Evolutionary conservation across 2,797 vertebrate genomes (phyloP).

Genomic region (Amphiprion clarkii): DNA sequence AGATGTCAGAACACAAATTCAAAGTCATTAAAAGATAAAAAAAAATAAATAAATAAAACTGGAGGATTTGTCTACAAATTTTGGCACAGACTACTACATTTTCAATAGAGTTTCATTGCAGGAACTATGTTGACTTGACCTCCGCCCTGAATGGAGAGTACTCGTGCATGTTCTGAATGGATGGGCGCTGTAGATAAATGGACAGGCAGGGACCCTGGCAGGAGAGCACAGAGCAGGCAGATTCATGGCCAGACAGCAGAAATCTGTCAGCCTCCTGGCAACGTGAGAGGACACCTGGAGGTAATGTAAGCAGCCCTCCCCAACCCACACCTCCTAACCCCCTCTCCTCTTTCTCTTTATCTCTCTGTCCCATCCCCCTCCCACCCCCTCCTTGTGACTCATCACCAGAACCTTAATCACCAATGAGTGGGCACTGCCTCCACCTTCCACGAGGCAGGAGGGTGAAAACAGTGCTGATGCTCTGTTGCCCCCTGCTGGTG

Average conservation of each 20-base stretch:
- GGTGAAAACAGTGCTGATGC: constrained; percentile 9
- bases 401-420: constrained; percentile 77
- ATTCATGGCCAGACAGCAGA: constrained; percentile 72
- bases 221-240: constrained; percentile 52
- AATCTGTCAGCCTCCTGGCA: constrained; percentile 78
- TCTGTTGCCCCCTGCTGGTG: constrained; percentile 70
- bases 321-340: constrained; percentile 1
- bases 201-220: constrained; percentile 51
- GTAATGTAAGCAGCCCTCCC: constrained; percentile 73
- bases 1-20: too few species aligned
- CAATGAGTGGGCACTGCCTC: constrained; percentile 71
- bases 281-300: constrained; percentile 83
- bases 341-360: constrained; percentile 39
- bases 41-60: neutral
- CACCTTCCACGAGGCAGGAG: constrained; percentile 20
- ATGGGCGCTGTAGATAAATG: constrained; percentile 56
- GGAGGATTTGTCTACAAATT: neutral
- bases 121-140: constrained; percentile 15
- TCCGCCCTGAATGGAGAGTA: constrained; percentile 11
- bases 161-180: constrained; percentile 46
- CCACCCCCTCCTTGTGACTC: constrained; percentile 72
- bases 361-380: constrained; percentile 44
- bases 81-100: neutral
- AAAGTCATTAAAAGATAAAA: neutral
- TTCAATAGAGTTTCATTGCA: neutral